Evolutionary conservation across 2,797 vertebrate genomes (phyloP).

Genomic region (Enteromius viviparus): DNA sequence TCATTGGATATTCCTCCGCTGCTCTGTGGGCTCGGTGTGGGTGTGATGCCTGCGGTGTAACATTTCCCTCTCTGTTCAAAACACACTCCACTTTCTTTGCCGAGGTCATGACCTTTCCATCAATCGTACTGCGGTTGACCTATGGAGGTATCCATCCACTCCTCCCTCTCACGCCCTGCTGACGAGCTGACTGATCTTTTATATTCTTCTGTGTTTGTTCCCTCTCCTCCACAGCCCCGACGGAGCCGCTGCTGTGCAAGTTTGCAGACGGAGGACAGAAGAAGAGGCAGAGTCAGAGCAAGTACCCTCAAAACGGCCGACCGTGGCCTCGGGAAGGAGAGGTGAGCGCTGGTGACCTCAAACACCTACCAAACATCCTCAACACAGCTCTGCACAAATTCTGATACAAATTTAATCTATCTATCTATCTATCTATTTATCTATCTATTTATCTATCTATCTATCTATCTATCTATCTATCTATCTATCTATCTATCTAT

Average conservation of each 20-base stretch:
- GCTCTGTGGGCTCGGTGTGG: constrained; percentile 43
- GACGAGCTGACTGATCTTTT: constrained; percentile 50
- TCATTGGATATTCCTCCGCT: constrained; percentile 49
- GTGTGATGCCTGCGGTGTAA: constrained; percentile 59
- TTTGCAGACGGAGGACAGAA: constrained; percentile 99
- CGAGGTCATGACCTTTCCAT: constrained; percentile 55
- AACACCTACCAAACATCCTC: constrained; percentile 34
- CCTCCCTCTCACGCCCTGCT: constrained; percentile 37
- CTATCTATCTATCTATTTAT: background rate
- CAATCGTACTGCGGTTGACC: constrained; percentile 53
- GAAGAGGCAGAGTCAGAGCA: constrained; percentile 97
- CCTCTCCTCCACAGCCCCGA: constrained; percentile 83
- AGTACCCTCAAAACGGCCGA: constrained; percentile 97
- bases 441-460: background rate
- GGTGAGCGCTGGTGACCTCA: constrained; percentile 76
- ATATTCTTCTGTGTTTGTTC: constrained; percentile 41
- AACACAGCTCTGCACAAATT: constrained; percentile 5
- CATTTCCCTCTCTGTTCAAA: constrained; percentile 58
- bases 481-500: too few relatives aligned
- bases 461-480: background rate
- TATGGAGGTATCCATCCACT: constrained; percentile 47
- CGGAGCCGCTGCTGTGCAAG: constrained; percentile 98
- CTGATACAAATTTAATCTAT: background rate
- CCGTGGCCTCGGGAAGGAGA: constrained; percentile 98
- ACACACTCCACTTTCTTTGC: constrained; percentile 51